These are phyloP conservation scores for Clavelina lepadiformis DNA, from an alignment of 23 tunicate genomes.

Conservation along the genomic window DNA sequence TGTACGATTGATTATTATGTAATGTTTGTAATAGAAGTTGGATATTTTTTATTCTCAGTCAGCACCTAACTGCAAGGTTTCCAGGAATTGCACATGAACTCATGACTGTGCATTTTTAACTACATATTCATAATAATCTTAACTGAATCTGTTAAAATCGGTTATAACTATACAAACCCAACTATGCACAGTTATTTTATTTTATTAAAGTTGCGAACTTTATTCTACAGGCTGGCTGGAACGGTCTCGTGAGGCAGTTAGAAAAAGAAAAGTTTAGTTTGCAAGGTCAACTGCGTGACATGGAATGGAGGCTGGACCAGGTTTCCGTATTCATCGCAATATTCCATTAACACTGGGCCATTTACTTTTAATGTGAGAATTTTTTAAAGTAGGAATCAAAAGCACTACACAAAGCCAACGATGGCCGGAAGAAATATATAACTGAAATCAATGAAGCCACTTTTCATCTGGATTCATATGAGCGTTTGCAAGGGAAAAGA, in stretches of 20 bases:
- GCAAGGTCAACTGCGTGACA: constrained; percentile 73
- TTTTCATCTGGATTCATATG: constrained; percentile 48
- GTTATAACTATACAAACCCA: no score
- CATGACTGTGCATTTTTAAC: no score
- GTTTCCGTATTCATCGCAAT: constrained; percentile 12
- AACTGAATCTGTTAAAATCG: no score
- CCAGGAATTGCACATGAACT: no score
- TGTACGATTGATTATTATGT: no score
- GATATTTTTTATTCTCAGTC: no score
- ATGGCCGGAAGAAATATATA: constrained; percentile 56
- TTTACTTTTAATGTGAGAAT: no score
- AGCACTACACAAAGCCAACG: constrained; percentile 73
- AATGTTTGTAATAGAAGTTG: no score
- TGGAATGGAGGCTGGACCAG: constrained; percentile 98
- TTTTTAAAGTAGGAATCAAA: constrained; percentile 92
- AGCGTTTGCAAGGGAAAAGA: constrained; percentile 35
- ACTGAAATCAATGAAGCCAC: constrained; percentile 71
- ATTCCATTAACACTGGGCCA: neutral
- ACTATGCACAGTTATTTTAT: no score
- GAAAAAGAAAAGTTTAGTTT: constrained; percentile 79
- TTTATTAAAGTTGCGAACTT: no score
- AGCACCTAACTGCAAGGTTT: no score
- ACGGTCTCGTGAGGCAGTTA: constrained; percentile 60
- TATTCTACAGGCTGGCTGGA: constrained; percentile 36
- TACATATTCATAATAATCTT: no score